Conservation (phyloP, 2,113 vertebrate species). For the Actenoides lindsayi region DNA sequence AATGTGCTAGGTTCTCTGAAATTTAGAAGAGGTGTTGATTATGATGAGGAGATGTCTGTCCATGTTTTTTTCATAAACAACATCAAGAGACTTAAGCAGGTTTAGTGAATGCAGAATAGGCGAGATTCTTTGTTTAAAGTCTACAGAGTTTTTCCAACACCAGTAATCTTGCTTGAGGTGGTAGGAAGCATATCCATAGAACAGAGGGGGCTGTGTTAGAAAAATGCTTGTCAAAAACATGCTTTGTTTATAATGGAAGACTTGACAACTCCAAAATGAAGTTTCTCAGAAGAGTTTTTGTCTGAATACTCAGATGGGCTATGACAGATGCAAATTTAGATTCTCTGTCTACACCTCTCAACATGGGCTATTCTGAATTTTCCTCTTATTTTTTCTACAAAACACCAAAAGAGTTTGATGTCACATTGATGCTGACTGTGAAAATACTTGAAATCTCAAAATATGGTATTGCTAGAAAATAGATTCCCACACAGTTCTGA, state of each 20-base stretch:
- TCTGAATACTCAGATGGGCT: not conserved
- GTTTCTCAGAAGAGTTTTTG: not conserved
- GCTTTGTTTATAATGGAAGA: not conserved
- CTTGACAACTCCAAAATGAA: not conserved
- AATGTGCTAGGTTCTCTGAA: not conserved
- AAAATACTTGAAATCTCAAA: not conserved
- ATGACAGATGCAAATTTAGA: not conserved
- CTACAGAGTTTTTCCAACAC: not conserved
- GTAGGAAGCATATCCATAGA: not conserved
- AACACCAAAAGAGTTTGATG: not conserved
- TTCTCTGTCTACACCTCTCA: not conserved
- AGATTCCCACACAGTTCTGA: not conserved
- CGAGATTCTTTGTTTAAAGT: not conserved
- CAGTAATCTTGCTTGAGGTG: not conserved
- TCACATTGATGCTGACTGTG: not conserved
- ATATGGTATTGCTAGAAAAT: not conserved
- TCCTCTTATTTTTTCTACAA: not conserved
- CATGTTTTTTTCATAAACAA: not conserved
- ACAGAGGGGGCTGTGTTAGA: not conserved
- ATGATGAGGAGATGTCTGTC: not conserved
- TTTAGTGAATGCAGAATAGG: not conserved
- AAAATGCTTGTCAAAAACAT: not conserved
- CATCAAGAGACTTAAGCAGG: not conserved
- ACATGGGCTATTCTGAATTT: not conserved
- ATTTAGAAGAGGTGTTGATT: not conserved